Evolutionary conservation across 1,140 invertebrate species (phyloP).

Genomic region (Drosophila saltans): DNA sequence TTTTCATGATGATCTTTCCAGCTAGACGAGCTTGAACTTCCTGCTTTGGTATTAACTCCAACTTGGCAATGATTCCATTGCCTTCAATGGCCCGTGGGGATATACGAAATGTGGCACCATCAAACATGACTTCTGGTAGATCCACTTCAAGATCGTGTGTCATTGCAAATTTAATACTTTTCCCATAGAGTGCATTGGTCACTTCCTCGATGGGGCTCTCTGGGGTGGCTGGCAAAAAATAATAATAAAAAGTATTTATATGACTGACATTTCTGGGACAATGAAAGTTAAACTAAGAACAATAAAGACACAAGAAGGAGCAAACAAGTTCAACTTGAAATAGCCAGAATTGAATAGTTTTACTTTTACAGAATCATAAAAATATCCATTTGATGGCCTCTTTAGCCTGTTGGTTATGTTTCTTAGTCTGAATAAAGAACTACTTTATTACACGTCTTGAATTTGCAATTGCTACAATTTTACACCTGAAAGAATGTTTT

Average conservation of each 20-base stretch:
- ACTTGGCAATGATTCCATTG: constrained; percentile 88
- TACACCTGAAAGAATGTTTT: background rate
- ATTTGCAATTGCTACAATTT: background rate
- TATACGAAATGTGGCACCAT: constrained; percentile 88
- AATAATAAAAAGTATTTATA: constrained; percentile 11
- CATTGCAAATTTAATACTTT: constrained; percentile 88
- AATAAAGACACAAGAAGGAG: background rate
- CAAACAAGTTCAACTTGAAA: background rate
- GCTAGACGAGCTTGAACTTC: constrained; percentile 81
- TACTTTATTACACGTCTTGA: background rate
- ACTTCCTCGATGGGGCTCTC: constrained; percentile 88
- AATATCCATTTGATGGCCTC: background rate
- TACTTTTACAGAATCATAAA: background rate
- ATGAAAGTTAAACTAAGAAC: constrained; percentile 53
- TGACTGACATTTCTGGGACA: constrained; percentile 62
- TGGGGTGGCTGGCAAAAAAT: constrained; percentile 32
- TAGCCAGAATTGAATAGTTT: background rate
- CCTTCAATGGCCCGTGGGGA: constrained; percentile 89
- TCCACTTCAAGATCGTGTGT: constrained; percentile 89
- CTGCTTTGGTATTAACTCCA: constrained; percentile 87
- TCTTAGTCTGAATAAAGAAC: too few relatives aligned
- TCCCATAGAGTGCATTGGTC: constrained; percentile 87
- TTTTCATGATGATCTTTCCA: constrained; percentile 88
- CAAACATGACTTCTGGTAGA: constrained; percentile 88
- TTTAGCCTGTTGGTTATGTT: too few relatives aligned